phyloP scores from a whole-genome alignment of 2,113 vertebrate species.

The Astatoreochromis straeleni region DNA sequence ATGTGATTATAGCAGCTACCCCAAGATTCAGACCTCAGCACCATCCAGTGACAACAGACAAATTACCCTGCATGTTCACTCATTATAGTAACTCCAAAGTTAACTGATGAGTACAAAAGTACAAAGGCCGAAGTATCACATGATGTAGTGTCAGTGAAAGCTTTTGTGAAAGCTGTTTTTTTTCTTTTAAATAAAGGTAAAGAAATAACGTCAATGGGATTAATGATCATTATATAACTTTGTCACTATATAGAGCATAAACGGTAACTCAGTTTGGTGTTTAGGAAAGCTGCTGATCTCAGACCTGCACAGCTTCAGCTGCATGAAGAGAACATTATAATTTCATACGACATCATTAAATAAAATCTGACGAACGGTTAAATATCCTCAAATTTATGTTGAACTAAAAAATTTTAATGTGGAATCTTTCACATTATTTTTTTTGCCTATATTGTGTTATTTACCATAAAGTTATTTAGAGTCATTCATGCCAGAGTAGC shows the following conservation, averaged over 20 bases:
- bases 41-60: neutral
- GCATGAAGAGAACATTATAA: neutral
- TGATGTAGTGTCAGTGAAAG: neutral
- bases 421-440: neutral
- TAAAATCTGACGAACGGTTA: fast-evolving
- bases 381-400: neutral
- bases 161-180: neutral
- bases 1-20: neutral
- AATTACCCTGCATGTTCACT: neutral
- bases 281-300: neutral
- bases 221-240: neutral
- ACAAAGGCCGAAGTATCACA: neutral
- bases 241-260: neutral
- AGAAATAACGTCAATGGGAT: neutral
- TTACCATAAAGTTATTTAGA: neutral
- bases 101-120: neutral
- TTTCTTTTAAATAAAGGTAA: neutral
- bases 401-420: fast-evolving
- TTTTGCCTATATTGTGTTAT: neutral
- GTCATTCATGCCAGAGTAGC: neutral
- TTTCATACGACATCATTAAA: neutral
- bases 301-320: neutral
- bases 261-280: neutral
- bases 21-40: neutral
- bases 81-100: neutral